These are phyloP conservation scores for Zosterops borbonicus DNA, from an alignment of 2,113 vertebrate species.

Conservation along the genomic window DNA sequence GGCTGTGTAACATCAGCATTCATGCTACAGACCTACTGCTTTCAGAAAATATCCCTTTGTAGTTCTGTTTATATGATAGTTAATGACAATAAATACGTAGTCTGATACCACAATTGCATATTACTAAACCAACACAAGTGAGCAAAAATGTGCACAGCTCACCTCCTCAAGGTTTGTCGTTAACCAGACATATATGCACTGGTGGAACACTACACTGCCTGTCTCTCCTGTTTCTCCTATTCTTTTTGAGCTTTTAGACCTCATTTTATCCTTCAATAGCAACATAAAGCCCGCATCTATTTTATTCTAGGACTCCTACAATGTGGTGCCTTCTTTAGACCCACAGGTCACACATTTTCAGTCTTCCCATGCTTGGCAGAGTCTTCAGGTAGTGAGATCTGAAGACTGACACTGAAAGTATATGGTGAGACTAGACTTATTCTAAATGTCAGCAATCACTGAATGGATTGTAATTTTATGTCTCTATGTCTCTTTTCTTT, in stretches of 20 bases:
- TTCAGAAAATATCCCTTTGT: not conserved
- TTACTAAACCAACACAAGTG: rapidly evolving
- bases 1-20: not conserved
- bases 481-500: not conserved
- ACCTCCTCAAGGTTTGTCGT: not conserved
- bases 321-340: not conserved
- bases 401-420: not conserved
- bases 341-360: rapidly evolving
- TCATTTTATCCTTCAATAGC: not conserved
- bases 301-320: not conserved
- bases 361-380: not conserved
- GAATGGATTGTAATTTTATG: not conserved
- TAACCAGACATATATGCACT: not conserved
- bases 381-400: not conserved
- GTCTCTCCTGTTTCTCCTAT: not conserved
- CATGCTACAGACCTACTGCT: not conserved
- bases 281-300: not conserved
- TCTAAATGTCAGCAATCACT: not conserved
- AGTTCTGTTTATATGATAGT: not conserved
- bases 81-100: not conserved
- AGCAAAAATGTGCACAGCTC: not conserved
- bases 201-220: not conserved
- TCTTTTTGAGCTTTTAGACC: not conserved
- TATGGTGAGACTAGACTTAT: not conserved
- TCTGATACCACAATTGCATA: not conserved